Percentiles rank a stretch among this genome's conserved stretches.
phyloP scores from a whole-genome alignment of 2,888 invertebrate species.

The Mimumesa dahlbomi region DNA sequence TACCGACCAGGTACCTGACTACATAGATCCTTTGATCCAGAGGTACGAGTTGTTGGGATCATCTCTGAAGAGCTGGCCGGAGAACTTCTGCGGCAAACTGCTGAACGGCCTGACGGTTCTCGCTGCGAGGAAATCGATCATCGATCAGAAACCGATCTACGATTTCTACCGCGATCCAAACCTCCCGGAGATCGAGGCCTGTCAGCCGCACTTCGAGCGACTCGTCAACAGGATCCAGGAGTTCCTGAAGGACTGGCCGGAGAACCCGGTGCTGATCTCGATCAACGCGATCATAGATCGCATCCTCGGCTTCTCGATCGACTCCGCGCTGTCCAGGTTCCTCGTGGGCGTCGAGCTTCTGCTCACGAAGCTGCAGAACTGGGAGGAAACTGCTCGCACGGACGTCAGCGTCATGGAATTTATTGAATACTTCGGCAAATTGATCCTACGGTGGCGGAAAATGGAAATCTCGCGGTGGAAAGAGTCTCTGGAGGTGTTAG shows the following conservation, averaged over 20 bases:
- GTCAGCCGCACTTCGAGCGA: constrained; percentile 86
- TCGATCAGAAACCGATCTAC: constrained; percentile 62
- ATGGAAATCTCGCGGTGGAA: constrained; percentile 95
- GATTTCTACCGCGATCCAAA: constrained; percentile 94
- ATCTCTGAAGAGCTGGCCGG: not conserved
- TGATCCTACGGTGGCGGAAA: constrained; percentile 95
- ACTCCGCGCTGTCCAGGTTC: constrained; percentile 92
- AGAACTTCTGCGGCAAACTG: constrained; percentile 2
- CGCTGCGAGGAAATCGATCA: constrained; percentile 5
- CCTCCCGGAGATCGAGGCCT: constrained; percentile 88
- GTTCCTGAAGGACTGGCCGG: constrained; percentile 91
- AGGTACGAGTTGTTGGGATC: constrained; percentile 80
- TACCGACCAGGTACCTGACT: too few species aligned
- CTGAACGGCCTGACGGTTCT: constrained; percentile 83
- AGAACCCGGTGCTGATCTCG: constrained; percentile 92
- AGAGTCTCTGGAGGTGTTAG: constrained; percentile 87
- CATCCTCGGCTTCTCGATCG: constrained; percentile 87
- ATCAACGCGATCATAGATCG: constrained; percentile 86
- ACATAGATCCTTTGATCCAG: constrained; percentile 82
- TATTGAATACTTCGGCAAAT: constrained; percentile 88
- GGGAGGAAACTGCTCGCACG: constrained; percentile 95
- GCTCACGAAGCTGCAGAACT: constrained; percentile 91
- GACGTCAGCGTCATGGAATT: constrained; percentile 90
- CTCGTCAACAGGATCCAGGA: constrained; percentile 84
- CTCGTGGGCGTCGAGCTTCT: constrained; percentile 95